These are phyloP conservation scores for Crepidodera aurea DNA, from an alignment of 2,888 invertebrate species.

Conservation along the genomic window DNA sequence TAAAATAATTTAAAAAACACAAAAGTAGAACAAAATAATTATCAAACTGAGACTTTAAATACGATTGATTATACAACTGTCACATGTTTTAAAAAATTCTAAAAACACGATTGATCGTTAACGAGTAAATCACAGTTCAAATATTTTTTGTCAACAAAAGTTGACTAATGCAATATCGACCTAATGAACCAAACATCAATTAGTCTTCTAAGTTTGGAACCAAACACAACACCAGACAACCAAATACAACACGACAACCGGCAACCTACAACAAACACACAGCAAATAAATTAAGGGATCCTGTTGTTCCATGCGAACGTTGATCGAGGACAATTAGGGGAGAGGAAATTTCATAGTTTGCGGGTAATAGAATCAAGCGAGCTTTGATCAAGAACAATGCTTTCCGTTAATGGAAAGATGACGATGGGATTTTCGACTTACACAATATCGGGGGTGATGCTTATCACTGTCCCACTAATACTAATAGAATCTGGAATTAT, in stretches of 20 bases:
- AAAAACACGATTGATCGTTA: too few species aligned
- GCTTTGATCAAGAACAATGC: conserved; percentile 28
- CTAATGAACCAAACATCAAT: conserved; percentile 4
- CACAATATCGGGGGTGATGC: conserved; percentile 22
- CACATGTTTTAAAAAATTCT: too few species aligned
- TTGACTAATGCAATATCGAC: background rate
- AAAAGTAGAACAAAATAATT: too few species aligned
- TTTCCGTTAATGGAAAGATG: conserved; percentile 27
- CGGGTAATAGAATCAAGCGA: conserved; percentile 22
- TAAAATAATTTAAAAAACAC: too few species aligned
- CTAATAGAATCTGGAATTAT: conserved; percentile 16
- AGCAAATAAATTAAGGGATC: conserved; percentile 17
- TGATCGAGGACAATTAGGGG: conserved; percentile 23
- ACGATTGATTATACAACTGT: too few species aligned
- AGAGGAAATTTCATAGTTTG: conserved; percentile 27
- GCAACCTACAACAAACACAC: background rate
- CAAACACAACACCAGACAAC: background rate
- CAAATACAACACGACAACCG: conserved; percentile 4
- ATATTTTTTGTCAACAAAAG: too few species aligned
- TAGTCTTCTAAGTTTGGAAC: background rate
- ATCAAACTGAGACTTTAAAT: too few species aligned
- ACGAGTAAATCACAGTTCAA: too few species aligned
- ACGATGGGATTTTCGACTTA: conserved; percentile 28
- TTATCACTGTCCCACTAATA: conserved; percentile 14
- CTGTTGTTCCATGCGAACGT: conserved; percentile 11